Conservation (phyloP, 1,140 invertebrate genomes). For the Spodoptera litura region DNA sequence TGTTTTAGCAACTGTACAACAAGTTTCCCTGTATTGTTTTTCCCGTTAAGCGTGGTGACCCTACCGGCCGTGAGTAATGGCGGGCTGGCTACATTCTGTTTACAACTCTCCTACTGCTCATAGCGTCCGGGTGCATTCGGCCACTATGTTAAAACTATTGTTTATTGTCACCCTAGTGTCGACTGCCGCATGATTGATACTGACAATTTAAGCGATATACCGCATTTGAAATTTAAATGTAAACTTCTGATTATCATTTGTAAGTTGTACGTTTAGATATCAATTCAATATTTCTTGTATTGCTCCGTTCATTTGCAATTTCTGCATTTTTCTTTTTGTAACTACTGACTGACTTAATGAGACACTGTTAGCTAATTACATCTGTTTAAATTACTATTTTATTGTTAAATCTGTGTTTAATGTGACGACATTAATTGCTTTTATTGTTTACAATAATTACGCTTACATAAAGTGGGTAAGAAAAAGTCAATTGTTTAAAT, state of each 20-base stretch:
- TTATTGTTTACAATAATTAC: neutral
- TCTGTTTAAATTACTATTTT: neutral
- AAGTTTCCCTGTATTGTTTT: neutral
- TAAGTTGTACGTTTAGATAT: slow-evolving; percentile 24
- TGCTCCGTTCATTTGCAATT: slow-evolving; percentile 4
- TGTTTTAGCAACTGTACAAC: neutral
- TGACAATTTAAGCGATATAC: slow-evolving; percentile 35
- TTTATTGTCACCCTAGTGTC: slow-evolving; percentile 57
- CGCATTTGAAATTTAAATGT: slow-evolving; percentile 43
- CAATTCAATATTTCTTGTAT: slow-evolving; percentile 17
- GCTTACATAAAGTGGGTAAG: neutral
- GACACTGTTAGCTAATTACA: neutral
- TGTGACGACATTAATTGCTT: slow-evolving; percentile 2
- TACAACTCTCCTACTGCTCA: slow-evolving; percentile 56
- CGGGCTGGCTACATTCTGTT: slow-evolving; percentile 50
- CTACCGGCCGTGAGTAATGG: slow-evolving; percentile 56
- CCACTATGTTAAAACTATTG: slow-evolving; percentile 55
- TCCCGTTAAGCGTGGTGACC: slow-evolving; percentile 1
- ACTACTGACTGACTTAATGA: neutral
- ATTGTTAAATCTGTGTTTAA: neutral
- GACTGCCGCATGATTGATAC: slow-evolving; percentile 43
- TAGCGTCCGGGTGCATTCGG: slow-evolving; percentile 57
- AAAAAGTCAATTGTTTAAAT: slow-evolving; percentile 25
- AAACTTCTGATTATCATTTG: slow-evolving; percentile 32
- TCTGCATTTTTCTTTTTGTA: neutral